Conservation (phyloP, 2,797 vertebrate genomes). For the Acanthurus lineatus region DNA sequence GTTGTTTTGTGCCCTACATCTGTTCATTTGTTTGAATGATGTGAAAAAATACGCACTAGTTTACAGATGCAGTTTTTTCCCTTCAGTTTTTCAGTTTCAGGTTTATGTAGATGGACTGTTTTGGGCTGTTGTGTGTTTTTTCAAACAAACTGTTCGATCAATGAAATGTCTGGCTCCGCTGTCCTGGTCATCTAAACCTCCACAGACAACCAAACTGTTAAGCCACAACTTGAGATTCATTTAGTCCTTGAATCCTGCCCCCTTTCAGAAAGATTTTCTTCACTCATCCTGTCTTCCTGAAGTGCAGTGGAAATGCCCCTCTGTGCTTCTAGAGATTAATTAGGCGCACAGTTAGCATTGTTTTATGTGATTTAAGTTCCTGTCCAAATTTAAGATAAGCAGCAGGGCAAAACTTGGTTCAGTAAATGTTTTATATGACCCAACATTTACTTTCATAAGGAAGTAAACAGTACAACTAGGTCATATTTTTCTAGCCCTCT, state of each 20-base stretch:
- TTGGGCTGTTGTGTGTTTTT: not conserved
- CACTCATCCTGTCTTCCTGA: not conserved
- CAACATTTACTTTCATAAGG: not conserved
- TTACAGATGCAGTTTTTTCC: too few relatives aligned
- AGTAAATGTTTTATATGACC: not conserved
- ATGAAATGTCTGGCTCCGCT: not conserved
- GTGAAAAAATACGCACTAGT: not conserved
- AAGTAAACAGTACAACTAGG: not conserved
- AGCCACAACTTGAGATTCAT: not conserved
- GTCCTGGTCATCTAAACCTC: slow-evolving; percentile 22
- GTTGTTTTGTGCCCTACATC: not conserved
- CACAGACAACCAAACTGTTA: not conserved
- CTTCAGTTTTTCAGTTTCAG: not conserved
- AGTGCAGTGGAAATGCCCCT: not conserved
- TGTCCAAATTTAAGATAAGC: not conserved
- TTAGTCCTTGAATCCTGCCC: not conserved
- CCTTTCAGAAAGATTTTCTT: too few relatives aligned
- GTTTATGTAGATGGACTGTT: not conserved
- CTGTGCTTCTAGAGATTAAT: too few relatives aligned
- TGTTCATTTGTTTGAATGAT: slow-evolving; percentile 1
- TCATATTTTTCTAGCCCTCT: not conserved
- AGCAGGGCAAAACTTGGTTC: not conserved
- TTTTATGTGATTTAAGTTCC: too few relatives aligned
- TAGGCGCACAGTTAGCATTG: too few relatives aligned
- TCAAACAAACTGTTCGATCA: not conserved